These are phyloP conservation scores for Eriocheir sinensis DNA, from an alignment of 1,140 invertebrate species.

Conservation along the genomic window DNA sequence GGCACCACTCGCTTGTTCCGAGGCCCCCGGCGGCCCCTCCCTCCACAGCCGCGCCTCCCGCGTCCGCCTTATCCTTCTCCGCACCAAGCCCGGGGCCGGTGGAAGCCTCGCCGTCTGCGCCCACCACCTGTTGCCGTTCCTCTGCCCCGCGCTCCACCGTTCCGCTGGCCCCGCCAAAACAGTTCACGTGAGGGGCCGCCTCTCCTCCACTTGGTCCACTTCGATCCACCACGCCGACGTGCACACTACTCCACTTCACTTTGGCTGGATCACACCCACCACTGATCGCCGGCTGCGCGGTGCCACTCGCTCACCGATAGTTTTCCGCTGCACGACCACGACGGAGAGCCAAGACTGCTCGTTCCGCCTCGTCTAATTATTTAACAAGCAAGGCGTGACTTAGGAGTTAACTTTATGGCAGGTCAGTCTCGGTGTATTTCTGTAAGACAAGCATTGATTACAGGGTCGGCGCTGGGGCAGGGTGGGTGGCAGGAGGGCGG, in stretches of 20 bases:
- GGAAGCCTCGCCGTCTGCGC: neutral
- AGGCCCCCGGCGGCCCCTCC: constrained; percentile 50
- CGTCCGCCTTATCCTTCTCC: constrained; percentile 23
- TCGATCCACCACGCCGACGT: neutral
- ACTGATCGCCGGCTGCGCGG: neutral
- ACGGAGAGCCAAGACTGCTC: neutral
- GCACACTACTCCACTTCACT: constrained; percentile 28
- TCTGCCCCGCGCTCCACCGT: constrained; percentile 64
- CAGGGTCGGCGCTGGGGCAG: neutral
- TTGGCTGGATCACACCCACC: neutral
- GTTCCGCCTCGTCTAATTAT: neutral
- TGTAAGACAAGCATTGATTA: neutral
- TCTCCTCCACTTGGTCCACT: neutral
- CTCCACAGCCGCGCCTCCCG: constrained; percentile 43
- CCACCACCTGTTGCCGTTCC: constrained; percentile 40
- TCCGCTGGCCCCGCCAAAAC: constrained; percentile 55
- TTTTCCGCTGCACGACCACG: neutral
- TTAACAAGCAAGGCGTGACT: neutral
- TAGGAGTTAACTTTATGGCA: neutral
- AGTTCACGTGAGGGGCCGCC: neutral
- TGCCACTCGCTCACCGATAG: neutral
- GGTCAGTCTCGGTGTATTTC: neutral
- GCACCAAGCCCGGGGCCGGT: constrained; percentile 45
- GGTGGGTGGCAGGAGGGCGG: neutral
- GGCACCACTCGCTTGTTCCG: constrained; percentile 37